A percentile compares a stretch with the other conserved stretches of the same genome.
These are phyloP conservation scores for Tigriopus japonicus DNA, from an alignment of 1,140 invertebrate genomes.

Conservation along the genomic window DNA sequence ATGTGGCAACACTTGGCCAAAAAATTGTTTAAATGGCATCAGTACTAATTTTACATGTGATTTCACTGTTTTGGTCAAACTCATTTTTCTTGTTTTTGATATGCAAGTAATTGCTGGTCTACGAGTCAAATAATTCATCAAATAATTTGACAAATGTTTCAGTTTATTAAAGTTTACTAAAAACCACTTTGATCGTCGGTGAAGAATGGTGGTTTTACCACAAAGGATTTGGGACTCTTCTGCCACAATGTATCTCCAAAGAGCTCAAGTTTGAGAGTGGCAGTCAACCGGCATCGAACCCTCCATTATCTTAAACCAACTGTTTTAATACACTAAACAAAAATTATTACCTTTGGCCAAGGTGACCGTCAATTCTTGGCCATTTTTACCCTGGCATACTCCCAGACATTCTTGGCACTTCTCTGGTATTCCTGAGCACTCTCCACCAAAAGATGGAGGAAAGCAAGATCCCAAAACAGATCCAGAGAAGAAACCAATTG, in stretches of 20 bases:
- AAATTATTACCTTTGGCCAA: not conserved
- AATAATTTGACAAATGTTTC: too few relatives aligned
- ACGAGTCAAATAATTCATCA: too few relatives aligned
- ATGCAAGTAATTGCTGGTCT: too few relatives aligned
- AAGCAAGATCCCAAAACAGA: conserved; percentile 5
- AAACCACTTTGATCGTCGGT: not conserved
- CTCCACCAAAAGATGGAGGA: conserved; percentile 4
- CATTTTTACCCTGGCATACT: not conserved
- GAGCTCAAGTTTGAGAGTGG: too few relatives aligned
- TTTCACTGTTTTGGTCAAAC: too few relatives aligned
- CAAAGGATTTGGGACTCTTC: not conserved
- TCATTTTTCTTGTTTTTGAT: too few relatives aligned
- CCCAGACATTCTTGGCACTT: not conserved
- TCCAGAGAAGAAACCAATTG: not conserved
- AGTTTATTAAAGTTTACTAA: too few relatives aligned
- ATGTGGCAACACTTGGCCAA: too few relatives aligned
- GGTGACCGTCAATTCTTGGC: not conserved
- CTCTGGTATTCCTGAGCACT: conserved; percentile 4
- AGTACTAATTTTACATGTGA: too few relatives aligned
- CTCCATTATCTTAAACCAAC: not conserved
- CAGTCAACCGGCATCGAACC: too few relatives aligned
- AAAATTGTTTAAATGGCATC: too few relatives aligned
- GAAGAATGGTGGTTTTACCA: not conserved
- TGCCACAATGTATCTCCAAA: too few relatives aligned
- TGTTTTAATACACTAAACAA: not conserved